Base-by-base conservation (phyloP, 2,888 invertebrate genomes). In the Polyploca ridens region DNA sequence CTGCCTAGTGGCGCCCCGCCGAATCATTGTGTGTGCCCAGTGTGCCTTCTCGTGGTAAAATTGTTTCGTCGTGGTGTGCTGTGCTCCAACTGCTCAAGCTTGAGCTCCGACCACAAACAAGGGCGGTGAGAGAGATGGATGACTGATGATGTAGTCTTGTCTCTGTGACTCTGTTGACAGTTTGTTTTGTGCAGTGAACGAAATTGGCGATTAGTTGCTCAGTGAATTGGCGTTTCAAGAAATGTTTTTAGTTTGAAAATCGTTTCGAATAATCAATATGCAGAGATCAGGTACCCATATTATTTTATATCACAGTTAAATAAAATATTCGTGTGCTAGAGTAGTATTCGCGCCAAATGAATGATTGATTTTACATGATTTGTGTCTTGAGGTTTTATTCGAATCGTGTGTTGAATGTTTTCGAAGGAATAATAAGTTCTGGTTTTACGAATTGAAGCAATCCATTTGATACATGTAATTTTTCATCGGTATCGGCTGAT, bases 221-320 rank as follows among this genome's bases (percentile, higher is more conserved):
- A 54, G 89, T 89, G 87, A 75, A 77, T 83, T 86, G 71, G 83
- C 84, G 84, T 80, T 82, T 80, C 78, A 69, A 87, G 91, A 89
- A 82, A 93, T 94, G 93, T 90, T 90, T 90, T 86, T 85, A 77
- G 79, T 86, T 88, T 92, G 82, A 91, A 83, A 79, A 83, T 80
- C 79, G 78, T 78, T 84, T 84, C 74, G 71, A 66, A 69, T 41
- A 82, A 77, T 75, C 86, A 92, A 71, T 81, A 93, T 93, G 93
- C 93, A 93, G 89, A 91, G 93, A 92, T 93, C 93, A 89, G 93
- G 93, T 93, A 91, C 85, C 41, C 67, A 69, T 66, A 60, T 64
- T 72, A 38, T 38, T 68, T 63, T 63, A 63, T 72, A 66, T 64
- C 0, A 7, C 60, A 27, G 27, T 27, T 27, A 27, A 27, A 27